Percentiles rank a stretch among this genome's conserved stretches.
These are phyloP conservation scores for Enteromius trimaculatus DNA, from an alignment of 2,797 vertebrate genomes.

Conservation along the genomic window DNA sequence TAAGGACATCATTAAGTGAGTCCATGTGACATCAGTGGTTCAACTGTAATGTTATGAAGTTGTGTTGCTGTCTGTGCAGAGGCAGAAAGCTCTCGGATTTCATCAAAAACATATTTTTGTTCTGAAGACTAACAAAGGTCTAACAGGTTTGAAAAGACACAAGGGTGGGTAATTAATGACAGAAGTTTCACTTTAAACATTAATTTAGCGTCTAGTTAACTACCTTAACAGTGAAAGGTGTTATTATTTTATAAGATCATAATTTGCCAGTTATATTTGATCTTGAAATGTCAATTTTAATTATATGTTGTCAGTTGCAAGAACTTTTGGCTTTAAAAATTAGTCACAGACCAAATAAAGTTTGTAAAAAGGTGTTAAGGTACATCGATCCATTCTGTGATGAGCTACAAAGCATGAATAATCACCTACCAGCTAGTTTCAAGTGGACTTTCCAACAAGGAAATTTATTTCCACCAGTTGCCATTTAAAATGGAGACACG, in stretches of 20 bases:
- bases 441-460: slow-evolving; percentile 18
- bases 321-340: not conserved
- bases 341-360: not conserved
- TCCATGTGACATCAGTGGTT: not conserved
- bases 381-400: not conserved
- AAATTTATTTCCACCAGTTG: slow-evolving; percentile 14
- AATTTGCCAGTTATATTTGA: not conserved
- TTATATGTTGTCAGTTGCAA: not conserved
- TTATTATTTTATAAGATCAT: not conserved
- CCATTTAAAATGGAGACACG: slow-evolving; percentile 20
- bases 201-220: not conserved
- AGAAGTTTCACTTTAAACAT: too few relatives aligned
- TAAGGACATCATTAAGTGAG: not conserved
- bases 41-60: not conserved
- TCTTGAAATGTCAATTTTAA: not conserved
- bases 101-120: too few relatives aligned
- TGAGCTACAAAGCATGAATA: not conserved
- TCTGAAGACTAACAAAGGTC: too few relatives aligned
- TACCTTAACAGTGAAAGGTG: not conserved
- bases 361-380: not conserved
- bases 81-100: too few relatives aligned
- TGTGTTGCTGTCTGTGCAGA: too few relatives aligned
- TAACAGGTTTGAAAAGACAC: too few relatives aligned
- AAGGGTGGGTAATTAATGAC: too few relatives aligned
- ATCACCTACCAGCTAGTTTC: slow-evolving; percentile 11